phyloP scores from a whole-genome alignment of 2,113 vertebrate species.

The Myiopsitta monachus region DNA sequence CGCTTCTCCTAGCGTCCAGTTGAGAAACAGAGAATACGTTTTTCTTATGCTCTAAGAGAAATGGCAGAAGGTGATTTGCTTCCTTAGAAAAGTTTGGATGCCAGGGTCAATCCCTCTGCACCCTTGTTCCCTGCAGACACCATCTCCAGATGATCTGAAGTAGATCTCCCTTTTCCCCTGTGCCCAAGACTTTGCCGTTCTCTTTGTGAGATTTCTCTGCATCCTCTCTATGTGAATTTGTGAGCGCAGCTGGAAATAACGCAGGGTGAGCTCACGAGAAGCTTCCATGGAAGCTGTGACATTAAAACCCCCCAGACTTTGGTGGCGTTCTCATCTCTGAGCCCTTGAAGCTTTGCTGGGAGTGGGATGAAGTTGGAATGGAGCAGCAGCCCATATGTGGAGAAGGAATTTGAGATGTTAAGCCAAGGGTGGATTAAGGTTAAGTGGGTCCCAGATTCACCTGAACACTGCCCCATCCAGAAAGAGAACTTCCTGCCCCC shows the following conservation, averaged over 20 bases:
- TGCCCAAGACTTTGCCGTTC: neutral
- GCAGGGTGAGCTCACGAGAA: neutral
- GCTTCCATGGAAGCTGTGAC: neutral
- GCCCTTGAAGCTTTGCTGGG: neutral
- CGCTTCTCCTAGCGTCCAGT: neutral
- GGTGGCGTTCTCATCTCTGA: neutral
- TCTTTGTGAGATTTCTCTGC: neutral
- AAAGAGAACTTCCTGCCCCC: neutral
- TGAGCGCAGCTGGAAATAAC: slow-evolving; percentile 28
- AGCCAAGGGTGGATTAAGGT: neutral
- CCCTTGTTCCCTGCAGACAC: neutral
- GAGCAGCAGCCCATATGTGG: neutral
- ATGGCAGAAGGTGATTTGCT: neutral
- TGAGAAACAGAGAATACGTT: neutral
- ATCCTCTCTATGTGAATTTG: neutral
- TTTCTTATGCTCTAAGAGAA: neutral
- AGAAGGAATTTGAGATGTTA: neutral
- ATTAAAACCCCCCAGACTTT: neutral
- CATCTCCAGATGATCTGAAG: neutral
- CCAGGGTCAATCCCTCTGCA: too few species aligned
- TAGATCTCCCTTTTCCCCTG: neutral
- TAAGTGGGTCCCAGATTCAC: neutral
- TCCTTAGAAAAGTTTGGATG: neutral
- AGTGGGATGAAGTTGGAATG: neutral
- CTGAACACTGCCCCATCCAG: neutral